Percentiles rank a stretch among this genome's conserved stretches.
Evolutionary conservation across 1,140 invertebrate species (phyloP).

Genomic region (Pseudoatta argentina): DNA sequence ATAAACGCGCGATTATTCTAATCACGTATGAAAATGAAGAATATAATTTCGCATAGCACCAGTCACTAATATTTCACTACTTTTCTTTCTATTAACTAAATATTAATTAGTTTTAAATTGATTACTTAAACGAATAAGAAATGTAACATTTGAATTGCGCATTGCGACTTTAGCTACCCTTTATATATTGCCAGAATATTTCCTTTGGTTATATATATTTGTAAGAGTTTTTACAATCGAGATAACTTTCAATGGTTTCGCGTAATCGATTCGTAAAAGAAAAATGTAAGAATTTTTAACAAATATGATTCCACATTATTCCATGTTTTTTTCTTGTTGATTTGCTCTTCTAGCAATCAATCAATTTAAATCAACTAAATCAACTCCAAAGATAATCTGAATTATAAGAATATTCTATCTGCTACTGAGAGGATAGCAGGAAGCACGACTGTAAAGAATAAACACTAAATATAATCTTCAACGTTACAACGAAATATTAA

Average conservation of each 20-base stretch:
- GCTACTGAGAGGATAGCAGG: background rate
- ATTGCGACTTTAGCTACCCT: slow-evolving; percentile 37
- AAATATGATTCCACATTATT: slow-evolving; percentile 14
- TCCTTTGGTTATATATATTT: slow-evolving; percentile 36
- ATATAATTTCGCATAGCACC: slow-evolving; percentile 70
- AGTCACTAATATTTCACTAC: slow-evolving; percentile 54
- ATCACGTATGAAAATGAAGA: slow-evolving; percentile 64
- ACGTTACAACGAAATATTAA: background rate
- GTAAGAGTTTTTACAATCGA: slow-evolving; percentile 22
- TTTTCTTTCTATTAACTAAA: slow-evolving; percentile 21
- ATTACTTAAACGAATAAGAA: slow-evolving; percentile 50
- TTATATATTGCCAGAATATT: slow-evolving; percentile 49
- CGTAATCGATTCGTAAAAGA: slow-evolving; percentile 48
- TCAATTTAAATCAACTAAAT: slow-evolving; percentile 22
- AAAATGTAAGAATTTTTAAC: background rate
- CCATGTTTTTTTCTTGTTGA: background rate
- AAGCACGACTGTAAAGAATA: slow-evolving; percentile 23
- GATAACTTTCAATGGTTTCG: slow-evolving; percentile 22
- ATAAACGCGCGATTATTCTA: slow-evolving; percentile 54
- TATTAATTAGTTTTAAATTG: slow-evolving; percentile 60
- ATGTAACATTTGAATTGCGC: slow-evolving; percentile 46
- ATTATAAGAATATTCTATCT: background rate
- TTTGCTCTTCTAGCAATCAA: background rate
- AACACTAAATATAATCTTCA: slow-evolving; percentile 12
- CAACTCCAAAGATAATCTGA: background rate